These are phyloP conservation scores for Acanthochromis polyacanthus DNA, from an alignment of 2,113 vertebrate genomes.

Conservation along the genomic window DNA sequence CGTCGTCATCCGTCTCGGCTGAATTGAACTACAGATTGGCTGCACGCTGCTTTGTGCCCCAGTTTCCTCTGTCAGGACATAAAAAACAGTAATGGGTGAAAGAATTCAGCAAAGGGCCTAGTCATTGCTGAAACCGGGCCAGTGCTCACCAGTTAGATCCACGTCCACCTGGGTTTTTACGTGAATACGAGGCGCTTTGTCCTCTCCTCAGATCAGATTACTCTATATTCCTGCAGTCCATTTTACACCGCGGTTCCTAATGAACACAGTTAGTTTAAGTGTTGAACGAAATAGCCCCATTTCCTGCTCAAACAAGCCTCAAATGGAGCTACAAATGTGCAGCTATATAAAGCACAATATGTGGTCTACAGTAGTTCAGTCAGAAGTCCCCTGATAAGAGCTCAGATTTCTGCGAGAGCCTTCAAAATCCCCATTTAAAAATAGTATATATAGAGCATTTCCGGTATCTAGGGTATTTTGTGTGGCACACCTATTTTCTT, in stretches of 20 bases:
- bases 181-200: slow-evolving; percentile 1
- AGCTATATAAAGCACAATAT: not conserved
- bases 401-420: not conserved
- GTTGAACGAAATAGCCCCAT: not conserved
- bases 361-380: not conserved
- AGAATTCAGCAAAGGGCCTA: slow-evolving; percentile 15
- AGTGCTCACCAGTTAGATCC: slow-evolving; percentile 21
- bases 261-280: not conserved
- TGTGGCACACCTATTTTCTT: no score
- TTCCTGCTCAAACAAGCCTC: not conserved
- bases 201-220: slow-evolving; percentile 8
- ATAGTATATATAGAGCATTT: not conserved
- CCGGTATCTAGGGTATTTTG: no score
- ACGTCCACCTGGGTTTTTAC: not conserved
- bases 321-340: not conserved
- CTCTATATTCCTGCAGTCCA: not conserved
- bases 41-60: slow-evolving; percentile 60
- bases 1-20: slow-evolving; percentile 38
- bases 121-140: slow-evolving; percentile 44
- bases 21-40: slow-evolving; percentile 66
- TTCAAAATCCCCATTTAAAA: not conserved
- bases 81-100: slow-evolving; percentile 46
- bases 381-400: not conserved
- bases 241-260: slow-evolving; percentile 1
- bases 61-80: slow-evolving; percentile 57